Evolutionary conservation across 2,888 invertebrate genomes (phyloP), one percentile per base, ranked within the genome.

Genomic region (Endomychus coccineus): DNA sequence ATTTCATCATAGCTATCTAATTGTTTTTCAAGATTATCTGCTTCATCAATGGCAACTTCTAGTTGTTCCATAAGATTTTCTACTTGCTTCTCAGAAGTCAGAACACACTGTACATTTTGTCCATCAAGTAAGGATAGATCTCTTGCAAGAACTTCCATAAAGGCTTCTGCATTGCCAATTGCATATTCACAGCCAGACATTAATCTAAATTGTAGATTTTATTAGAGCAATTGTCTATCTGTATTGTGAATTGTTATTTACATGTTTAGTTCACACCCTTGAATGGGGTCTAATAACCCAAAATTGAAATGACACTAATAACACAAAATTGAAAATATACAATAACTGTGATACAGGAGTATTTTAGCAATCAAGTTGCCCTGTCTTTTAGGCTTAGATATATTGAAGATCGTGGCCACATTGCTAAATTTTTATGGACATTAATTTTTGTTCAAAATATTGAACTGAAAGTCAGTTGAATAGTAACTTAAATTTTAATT

Each of bases 41-140:
- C 80, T 67, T 86, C 83, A 15, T 70, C 68, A 46, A 89, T 80
- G 0, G 88, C 87, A 37, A 75, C 74, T 58, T 88, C 85, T 37
- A 89, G 73, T 52, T 84, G 78, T 49, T 83, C 77, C 69, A 94
- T 87, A 52, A 87, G 69, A 21, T 73, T 71, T 42, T 82, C 73
- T 1, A 89, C 82, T 61, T 86, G 78, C 39, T 77, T 78, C 61
- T 92, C 91, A 2, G 89, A 89, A n/a, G 86, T 86, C 68, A 94
- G 73, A 33, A 94, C 88, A 53, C 86, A 87, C 62, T 91, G 86
- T 40, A 94, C 86, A 66, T 94, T 94, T 57, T 88, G 88, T 49
- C 87, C 87, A 71, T 91, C 91, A 23, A 91, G 69, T 46, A 83
- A 73, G 16, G 89, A 88, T 34, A 95, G 69, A 58, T 91, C 88